Conservation (phyloP, 2,113 vertebrate genomes). For the Cyprinodon variegatus region DNA sequence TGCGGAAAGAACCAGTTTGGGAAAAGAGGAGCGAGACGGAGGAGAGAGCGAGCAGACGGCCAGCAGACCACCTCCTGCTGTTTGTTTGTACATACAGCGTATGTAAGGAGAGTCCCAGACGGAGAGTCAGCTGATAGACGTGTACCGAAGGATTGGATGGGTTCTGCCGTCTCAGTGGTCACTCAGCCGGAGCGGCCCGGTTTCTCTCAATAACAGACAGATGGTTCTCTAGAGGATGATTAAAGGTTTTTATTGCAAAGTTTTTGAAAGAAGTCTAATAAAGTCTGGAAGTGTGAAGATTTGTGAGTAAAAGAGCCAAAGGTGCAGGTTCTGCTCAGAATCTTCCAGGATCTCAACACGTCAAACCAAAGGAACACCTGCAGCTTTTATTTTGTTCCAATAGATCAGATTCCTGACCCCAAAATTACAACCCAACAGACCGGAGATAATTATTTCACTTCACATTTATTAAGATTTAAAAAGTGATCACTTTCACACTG, state of each 20-base stretch:
- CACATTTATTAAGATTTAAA: no score
- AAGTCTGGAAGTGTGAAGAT: no score
- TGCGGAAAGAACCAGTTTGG: constrained; percentile 5
- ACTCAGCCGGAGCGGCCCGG: constrained; percentile 35
- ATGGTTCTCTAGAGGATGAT: constrained; percentile 41
- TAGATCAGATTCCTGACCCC: no score
- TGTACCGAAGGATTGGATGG: constrained; percentile 45
- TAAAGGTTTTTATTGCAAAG: not conserved
- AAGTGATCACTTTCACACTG: no score
- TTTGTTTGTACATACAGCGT: constrained; percentile 46
- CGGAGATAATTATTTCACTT: no score
- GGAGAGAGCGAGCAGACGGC: constrained; percentile 21
- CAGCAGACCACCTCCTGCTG: constrained; percentile 32
- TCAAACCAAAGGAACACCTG: no score
- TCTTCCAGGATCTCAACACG: no score
- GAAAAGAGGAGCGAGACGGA: not conserved
- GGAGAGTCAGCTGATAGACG: constrained; percentile 47
- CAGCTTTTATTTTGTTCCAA: no score
- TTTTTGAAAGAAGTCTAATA: not conserved
- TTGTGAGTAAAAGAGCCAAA: no score
- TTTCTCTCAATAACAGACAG: constrained; percentile 33
- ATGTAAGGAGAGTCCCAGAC: constrained; percentile 1
- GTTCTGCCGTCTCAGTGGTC: constrained; percentile 46
- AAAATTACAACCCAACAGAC: no score
- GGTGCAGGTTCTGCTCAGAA: no score